Evolutionary conservation across 2,797 vertebrate genomes (phyloP).

Genomic region (Nyctibius grandis): DNA sequence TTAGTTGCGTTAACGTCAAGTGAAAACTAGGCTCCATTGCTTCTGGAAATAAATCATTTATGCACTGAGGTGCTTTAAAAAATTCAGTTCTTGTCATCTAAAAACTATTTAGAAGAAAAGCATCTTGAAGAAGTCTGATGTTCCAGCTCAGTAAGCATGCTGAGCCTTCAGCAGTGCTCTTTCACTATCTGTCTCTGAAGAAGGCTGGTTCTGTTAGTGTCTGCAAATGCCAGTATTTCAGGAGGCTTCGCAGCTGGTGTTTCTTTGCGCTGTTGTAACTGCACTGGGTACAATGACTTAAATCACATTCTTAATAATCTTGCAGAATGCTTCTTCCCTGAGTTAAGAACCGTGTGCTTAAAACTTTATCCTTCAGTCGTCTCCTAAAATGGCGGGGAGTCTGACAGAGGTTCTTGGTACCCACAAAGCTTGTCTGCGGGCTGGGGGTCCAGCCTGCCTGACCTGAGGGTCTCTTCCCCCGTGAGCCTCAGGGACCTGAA

Average conservation of each 20-base stretch:
- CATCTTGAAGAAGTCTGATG: not conserved
- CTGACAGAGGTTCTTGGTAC: accelerated
- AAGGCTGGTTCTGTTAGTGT: not conserved
- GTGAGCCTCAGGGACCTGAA: not conserved
- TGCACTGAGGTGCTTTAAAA: not conserved
- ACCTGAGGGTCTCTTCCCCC: not conserved
- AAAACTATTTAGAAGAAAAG: not conserved
- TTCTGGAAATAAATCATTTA: not conserved
- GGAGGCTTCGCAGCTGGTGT: accelerated
- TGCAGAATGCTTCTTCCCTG: not conserved
- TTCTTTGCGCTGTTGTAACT: not conserved
- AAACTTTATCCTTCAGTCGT: not conserved
- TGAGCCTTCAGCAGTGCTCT: not conserved
- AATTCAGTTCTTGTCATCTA: not conserved
- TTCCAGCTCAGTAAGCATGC: not conserved
- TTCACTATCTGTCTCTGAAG: not conserved
- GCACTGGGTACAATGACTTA: not conserved
- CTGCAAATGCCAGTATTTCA: not conserved
- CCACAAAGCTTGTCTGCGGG: not conserved
- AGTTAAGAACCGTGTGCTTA: not conserved
- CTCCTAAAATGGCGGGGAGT: not conserved
- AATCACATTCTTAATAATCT: not conserved
- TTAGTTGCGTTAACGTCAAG: not conserved
- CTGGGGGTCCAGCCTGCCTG: not conserved
- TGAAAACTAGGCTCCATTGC: not conserved